phyloP scores from a whole-genome alignment of 1,140 invertebrate species.

The Calosoma granatense region DNA sequence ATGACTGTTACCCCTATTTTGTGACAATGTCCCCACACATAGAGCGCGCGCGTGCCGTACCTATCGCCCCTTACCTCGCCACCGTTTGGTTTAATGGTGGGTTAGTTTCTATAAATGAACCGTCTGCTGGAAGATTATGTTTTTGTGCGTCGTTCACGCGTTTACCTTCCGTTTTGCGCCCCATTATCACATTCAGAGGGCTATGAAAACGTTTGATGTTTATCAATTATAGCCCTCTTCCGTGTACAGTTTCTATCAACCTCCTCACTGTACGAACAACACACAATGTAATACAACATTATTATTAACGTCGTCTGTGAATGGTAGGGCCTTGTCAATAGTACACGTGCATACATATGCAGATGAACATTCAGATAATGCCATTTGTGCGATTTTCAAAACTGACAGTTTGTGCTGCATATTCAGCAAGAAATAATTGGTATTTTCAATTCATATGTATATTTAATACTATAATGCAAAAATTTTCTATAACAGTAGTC shows the following conservation, averaged over 20 bases:
- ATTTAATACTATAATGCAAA: too few species aligned
- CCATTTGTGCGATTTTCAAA: too few species aligned
- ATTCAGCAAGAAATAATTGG: too few species aligned
- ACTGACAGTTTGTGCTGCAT: too few species aligned
- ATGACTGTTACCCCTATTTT: not conserved
- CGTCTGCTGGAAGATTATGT: not conserved
- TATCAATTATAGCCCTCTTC: not conserved
- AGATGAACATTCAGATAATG: too few species aligned
- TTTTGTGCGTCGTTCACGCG: not conserved
- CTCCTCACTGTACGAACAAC: too few species aligned
- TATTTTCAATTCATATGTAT: too few species aligned
- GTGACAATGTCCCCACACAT: not conserved
- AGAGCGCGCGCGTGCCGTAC: not conserved
- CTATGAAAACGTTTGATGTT: not conserved
- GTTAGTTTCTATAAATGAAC: slow-evolving; percentile 2
- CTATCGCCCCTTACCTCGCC: not conserved
- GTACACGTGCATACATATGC: too few species aligned
- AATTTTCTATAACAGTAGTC: too few species aligned
- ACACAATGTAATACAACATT: too few species aligned
- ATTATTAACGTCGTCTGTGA: too few species aligned
- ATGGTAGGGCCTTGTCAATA: too few species aligned
- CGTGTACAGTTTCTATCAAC: not conserved
- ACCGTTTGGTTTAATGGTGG: not conserved
- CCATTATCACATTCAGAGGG: not conserved
- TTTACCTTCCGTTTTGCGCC: not conserved